Conservation (phyloP, 2,113 vertebrate genomes). For the Balaenoptera acutorostrata region DNA sequence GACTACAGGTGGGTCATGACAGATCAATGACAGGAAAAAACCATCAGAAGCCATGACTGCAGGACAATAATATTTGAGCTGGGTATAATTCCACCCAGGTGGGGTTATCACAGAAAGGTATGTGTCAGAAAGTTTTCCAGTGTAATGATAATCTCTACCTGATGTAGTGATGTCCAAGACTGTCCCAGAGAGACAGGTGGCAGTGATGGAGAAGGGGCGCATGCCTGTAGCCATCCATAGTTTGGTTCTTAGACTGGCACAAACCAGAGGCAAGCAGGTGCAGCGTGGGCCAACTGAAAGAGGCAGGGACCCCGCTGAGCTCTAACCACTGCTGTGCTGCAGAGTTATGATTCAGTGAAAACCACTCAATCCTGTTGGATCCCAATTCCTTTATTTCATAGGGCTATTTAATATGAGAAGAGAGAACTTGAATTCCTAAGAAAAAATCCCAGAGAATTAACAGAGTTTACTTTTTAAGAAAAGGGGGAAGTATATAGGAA, state of each 20-base stretch:
- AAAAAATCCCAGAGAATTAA: background rate
- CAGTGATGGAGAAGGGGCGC: background rate
- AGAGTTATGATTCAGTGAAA: background rate
- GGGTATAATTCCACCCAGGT: background rate
- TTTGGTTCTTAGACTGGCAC: background rate
- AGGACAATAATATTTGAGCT: background rate
- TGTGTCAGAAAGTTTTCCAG: background rate
- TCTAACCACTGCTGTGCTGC: background rate
- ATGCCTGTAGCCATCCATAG: background rate
- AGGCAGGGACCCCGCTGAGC: background rate
- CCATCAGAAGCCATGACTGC: background rate
- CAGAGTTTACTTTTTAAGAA: slow-evolving; percentile 14
- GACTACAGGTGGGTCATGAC: background rate
- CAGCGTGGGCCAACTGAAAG: too few species aligned
- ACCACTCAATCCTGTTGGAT: background rate
- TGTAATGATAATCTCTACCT: background rate
- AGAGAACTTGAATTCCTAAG: background rate
- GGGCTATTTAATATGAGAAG: background rate
- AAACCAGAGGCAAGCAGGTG: background rate
- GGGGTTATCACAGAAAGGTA: background rate
- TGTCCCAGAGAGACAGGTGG: background rate
- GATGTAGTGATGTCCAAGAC: background rate
- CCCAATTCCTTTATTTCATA: background rate
- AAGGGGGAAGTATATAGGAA: background rate
- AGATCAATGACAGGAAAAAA: background rate